phyloP scores from a whole-genome alignment of 2,888 invertebrate genomes.

The Apamea epomidion region DNA sequence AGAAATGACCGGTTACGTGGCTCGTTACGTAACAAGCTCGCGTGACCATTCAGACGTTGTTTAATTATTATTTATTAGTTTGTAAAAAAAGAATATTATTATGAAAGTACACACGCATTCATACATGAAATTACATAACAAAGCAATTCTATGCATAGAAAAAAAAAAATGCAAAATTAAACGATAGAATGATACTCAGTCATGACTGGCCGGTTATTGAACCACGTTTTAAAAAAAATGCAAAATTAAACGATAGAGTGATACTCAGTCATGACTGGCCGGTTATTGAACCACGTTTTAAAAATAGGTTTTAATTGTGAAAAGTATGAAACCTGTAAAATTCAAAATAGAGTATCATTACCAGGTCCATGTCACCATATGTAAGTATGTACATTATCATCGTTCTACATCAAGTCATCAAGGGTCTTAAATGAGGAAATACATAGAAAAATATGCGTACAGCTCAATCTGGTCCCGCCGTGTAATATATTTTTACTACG shows the following conservation, averaged over 20 bases:
- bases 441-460: not conserved
- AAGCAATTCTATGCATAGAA: not conserved
- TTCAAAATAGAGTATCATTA: not conserved
- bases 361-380: not conserved
- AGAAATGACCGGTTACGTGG: slow-evolving; percentile 37
- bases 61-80: slow-evolving; percentile 57
- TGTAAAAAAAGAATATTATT: slow-evolving; percentile 20
- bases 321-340: not conserved
- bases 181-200: not conserved
- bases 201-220: not conserved
- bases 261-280: not conserved
- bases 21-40: slow-evolving; percentile 36
- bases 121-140: slow-evolving; percentile 4
- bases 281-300: not conserved
- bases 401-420: too few relatives aligned
- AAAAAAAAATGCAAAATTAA: not conserved
- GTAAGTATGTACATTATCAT: not conserved
- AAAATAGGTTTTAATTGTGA: not conserved
- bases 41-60: slow-evolving; percentile 56
- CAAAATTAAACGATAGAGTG: not conserved
- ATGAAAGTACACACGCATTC: slow-evolving; percentile 36
- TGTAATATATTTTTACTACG: not conserved
- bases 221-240: not conserved
- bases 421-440: not conserved
- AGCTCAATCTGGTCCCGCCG: not conserved